Evolutionary conservation across 2,888 invertebrate genomes (phyloP).

Genomic region (Ligdia adustata): DNA sequence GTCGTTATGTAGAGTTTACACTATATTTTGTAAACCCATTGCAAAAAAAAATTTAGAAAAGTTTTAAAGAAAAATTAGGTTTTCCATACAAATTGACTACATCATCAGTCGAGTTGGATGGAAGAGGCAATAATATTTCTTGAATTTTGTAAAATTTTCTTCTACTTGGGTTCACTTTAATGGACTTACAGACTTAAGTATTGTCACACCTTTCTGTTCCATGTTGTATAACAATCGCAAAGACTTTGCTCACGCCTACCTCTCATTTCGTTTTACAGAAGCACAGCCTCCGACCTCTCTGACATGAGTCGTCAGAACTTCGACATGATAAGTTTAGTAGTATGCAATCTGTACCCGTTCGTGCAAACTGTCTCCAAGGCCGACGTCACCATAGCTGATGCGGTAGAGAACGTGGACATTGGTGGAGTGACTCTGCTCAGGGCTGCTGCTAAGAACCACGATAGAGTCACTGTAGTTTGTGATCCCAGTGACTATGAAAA

Average conservation of each 20-base stretch:
- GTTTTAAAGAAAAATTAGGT: too few relatives aligned
- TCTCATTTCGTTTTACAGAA: constrained; percentile 70
- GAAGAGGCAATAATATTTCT: too few relatives aligned
- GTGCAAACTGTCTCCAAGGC: constrained; percentile 93
- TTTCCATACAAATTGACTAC: too few relatives aligned
- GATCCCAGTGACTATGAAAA: constrained; percentile 94
- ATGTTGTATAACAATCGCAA: neutral
- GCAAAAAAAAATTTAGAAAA: too few relatives aligned
- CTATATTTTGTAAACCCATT: too few relatives aligned
- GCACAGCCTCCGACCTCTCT: constrained; percentile 89
- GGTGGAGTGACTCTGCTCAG: constrained; percentile 97
- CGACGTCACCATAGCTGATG: constrained; percentile 92
- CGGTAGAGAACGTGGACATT: constrained; percentile 98
- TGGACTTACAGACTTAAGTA: too few relatives aligned
- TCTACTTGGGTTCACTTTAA: too few relatives aligned
- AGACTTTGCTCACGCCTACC: too few relatives aligned
- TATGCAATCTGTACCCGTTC: constrained; percentile 98
- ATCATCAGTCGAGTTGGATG: too few relatives aligned
- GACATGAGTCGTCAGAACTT: constrained; percentile 93
- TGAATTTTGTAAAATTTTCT: too few relatives aligned
- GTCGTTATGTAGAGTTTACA: too few relatives aligned
- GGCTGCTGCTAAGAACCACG: constrained; percentile 98
- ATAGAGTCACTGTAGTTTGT: constrained; percentile 96
- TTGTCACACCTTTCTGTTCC: neutral
- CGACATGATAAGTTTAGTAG: constrained; percentile 93